Base-by-base conservation (phyloP, 1,140 invertebrate species). In the Pseudomyrmex sp. region DNA sequence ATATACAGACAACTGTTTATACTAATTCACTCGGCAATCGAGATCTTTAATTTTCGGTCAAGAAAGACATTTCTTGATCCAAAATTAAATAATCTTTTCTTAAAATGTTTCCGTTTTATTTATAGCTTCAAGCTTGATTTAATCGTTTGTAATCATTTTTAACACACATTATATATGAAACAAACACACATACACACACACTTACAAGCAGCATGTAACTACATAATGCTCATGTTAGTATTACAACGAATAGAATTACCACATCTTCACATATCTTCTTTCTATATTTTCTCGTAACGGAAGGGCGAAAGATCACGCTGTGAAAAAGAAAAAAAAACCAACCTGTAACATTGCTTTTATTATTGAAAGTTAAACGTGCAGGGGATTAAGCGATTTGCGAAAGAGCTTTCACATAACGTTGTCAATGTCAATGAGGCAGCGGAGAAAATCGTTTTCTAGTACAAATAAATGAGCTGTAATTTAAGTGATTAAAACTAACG, bases 201-300 rank as follows among this genome's bases (percentile, higher is more conserved):
- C 35, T 35, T 35, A 35, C 35, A 35, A 5, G 87, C 82, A 92
- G 92, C 88, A 89, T 92, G 91, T 90, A 85, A 91, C 89, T 93
- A 92, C 90, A 93, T 93, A 93, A 93, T 93, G 92, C 93, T 93
- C 93, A 93, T 93, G 92, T 90, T 93, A 93, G 93, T 93, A 93
- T 93, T 93, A 93, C 93, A 93, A 93, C 93, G 92, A 93, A 93
- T 92, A 93, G 91, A 92, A 89, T 35, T 93, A 92, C 90, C 86
- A 35, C 35, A 89, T 92, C 63, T 80, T 89, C 74, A 74, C 88
- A 83, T 89, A 87, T 83, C 75, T 88, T 82, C 66, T 65, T 90
- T 82, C 70, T 85, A 79, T 79, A 76, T 87, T 79, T 85, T 75
- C 70, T 89, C 74, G 62, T 68, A 35, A 35, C 7, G 5, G 23